Percentiles rank a stretch among this genome's conserved stretches.
phyloP scores from a whole-genome alignment of 2,113 vertebrate species.

The Hippoglossus stenolepis region DNA sequence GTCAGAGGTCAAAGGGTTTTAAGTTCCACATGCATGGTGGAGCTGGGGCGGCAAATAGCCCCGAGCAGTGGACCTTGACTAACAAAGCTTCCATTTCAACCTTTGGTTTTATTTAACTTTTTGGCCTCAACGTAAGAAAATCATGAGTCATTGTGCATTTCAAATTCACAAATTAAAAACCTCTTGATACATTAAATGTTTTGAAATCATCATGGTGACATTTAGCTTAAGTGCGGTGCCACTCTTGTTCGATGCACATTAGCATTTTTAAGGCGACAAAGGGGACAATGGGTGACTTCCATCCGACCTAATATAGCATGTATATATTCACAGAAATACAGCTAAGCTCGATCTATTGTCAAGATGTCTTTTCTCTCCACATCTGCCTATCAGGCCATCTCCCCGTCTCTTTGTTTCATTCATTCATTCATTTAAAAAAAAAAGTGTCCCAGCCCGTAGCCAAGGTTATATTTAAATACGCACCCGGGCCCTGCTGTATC shows the following conservation, averaged over 20 bases:
- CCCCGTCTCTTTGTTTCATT: constrained; percentile 28
- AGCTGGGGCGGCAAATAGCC: constrained; percentile 7
- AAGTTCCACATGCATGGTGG: not conserved
- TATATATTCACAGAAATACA: constrained; percentile 63
- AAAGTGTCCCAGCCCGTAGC: constrained; percentile 1
- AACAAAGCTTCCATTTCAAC: constrained; percentile 48
- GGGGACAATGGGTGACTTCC: constrained; percentile 52
- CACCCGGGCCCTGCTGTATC: constrained; percentile 12
- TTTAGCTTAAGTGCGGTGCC: not conserved
- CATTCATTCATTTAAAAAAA: constrained; percentile 21
- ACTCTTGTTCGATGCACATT: constrained; percentile 10
- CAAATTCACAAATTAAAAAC: not conserved
- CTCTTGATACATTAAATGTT: not conserved
- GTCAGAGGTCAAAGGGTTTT: constrained; percentile 53
- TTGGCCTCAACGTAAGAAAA: not conserved
- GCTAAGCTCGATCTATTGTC: constrained; percentile 55
- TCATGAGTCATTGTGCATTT: not conserved
- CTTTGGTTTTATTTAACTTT: not conserved
- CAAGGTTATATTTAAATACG: constrained; percentile 72
- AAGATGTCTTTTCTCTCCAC: constrained; percentile 62
- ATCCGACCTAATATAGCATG: constrained; percentile 66
- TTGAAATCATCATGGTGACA: not conserved
- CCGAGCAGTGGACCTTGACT: constrained; percentile 47
- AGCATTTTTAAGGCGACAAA: constrained; percentile 52
- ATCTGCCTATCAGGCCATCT: constrained; percentile 69